phyloP scores from a whole-genome alignment of 2,113 vertebrate species.

The Salminus brasiliensis region DNA sequence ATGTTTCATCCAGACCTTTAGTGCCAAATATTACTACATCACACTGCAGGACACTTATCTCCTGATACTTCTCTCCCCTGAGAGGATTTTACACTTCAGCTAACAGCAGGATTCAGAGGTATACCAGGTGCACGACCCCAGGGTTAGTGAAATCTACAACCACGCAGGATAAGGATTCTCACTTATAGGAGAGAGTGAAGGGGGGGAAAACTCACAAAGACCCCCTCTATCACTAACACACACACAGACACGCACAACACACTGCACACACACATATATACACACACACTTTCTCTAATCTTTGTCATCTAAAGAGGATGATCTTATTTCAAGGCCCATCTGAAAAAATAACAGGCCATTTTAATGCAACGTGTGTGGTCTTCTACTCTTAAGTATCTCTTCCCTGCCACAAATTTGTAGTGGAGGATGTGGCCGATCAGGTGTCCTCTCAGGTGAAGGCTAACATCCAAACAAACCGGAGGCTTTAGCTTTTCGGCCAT shows the following conservation, averaged over 20 bases:
- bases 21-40: slow-evolving; percentile 71
- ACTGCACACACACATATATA: slow-evolving; percentile 30
- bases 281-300: slow-evolving; percentile 41
- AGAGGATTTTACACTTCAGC: slow-evolving; percentile 71
- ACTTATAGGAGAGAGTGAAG: slow-evolving; percentile 44
- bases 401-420: slow-evolving; percentile 44
- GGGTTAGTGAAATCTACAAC: slow-evolving; percentile 73
- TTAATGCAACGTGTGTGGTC: slow-evolving; percentile 58
- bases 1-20: slow-evolving; percentile 66
- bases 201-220: slow-evolving; percentile 56
- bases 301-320: slow-evolving; percentile 50
- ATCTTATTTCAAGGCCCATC: slow-evolving; percentile 60
- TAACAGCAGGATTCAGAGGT: slow-evolving; percentile 74
- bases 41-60: slow-evolving; percentile 74
- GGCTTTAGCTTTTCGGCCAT: slow-evolving; percentile 14
- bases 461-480: slow-evolving; percentile 43
- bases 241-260: slow-evolving; percentile 33
- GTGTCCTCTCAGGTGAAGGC: slow-evolving; percentile 38
- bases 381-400: slow-evolving; percentile 48
- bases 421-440: slow-evolving; percentile 46
- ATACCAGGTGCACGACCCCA: slow-evolving; percentile 77
- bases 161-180: slow-evolving; percentile 60
- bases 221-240: slow-evolving; percentile 31
- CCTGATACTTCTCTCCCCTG: slow-evolving; percentile 64
- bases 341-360: slow-evolving; percentile 46